Evolutionary conservation across 2,113 vertebrate genomes (phyloP).

Genomic region (Seriola rivoliana): DNA sequence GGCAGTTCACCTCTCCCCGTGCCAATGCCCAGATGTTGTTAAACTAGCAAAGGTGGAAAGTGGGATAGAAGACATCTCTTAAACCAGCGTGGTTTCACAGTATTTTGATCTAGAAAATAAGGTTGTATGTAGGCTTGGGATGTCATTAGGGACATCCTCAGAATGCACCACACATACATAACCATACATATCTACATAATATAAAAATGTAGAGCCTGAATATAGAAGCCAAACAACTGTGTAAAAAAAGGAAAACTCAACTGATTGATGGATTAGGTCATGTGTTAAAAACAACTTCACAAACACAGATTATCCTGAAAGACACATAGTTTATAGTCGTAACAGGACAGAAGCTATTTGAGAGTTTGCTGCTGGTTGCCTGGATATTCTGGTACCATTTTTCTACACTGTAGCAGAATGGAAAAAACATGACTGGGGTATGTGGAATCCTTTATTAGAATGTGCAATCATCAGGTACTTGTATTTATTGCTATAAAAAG

Average conservation of each 20-base stretch:
- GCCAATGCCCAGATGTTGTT: no score
- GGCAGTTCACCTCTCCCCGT: no score
- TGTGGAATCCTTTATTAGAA: slow-evolving; percentile 43
- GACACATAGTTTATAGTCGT: slow-evolving; percentile 14
- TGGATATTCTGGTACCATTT: slow-evolving; percentile 18
- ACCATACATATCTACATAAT: not conserved
- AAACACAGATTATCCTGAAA: not conserved
- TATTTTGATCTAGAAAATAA: no score
- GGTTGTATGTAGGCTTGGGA: no score
- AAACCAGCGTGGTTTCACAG: no score
- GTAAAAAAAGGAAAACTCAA: not conserved
- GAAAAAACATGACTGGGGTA: slow-evolving; percentile 14
- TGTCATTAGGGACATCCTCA: no score
- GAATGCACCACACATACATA: not conserved
- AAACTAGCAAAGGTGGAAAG: no score
- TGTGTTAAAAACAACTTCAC: not conserved
- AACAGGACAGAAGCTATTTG: slow-evolving; percentile 11
- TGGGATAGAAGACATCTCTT: no score
- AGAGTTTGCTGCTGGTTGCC: slow-evolving; percentile 36
- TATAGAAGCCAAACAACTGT: not conserved
- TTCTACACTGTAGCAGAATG: slow-evolving; percentile 42
- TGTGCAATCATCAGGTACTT: not conserved
- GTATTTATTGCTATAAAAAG: not conserved
- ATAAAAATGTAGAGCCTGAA: not conserved
- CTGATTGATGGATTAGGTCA: slow-evolving; percentile 6